A percentile compares a stretch with the other conserved stretches of the same genome.
phyloP scores from a whole-genome alignment of 2,888 invertebrate species.

The Saturnia pavonia region DNA sequence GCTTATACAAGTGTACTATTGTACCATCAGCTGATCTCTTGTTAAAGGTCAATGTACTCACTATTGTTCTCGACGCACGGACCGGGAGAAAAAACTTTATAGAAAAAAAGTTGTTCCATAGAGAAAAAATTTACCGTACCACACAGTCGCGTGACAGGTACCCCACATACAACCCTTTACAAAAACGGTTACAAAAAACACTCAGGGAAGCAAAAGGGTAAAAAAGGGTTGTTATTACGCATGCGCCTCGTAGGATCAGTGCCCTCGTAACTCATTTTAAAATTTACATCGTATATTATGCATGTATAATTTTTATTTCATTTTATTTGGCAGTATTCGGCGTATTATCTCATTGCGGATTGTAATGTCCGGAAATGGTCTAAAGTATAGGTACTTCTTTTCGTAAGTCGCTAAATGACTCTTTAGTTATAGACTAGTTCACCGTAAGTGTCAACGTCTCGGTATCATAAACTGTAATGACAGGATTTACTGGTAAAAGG shows the following conservation, averaged over 20 bases:
- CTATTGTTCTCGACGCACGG: conserved; percentile 58
- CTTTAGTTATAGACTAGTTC: neutral
- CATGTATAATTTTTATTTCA: conserved; percentile 20
- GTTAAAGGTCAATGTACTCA: conserved; percentile 76
- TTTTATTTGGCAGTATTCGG: conserved; percentile 7
- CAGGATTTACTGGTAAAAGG: too few species aligned
- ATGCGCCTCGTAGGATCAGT: conserved; percentile 74
- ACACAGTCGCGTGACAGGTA: conserved; percentile 75
- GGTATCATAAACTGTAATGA: too few species aligned
- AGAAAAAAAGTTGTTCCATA: conserved; percentile 62
- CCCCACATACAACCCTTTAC: conserved; percentile 77
- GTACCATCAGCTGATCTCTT: conserved; percentile 75
- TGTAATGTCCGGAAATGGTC: neutral
- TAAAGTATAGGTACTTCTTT: neutral
- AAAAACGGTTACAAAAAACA: conserved; percentile 78
- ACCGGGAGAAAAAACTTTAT: conserved; percentile 65
- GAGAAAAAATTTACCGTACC: conserved; percentile 77
- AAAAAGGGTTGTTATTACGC: conserved; percentile 80
- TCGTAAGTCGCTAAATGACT: neutral
- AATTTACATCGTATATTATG: conserved; percentile 41
- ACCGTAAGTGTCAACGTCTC: neutral
- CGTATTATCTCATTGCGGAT: neutral
- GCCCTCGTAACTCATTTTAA: conserved; percentile 74
- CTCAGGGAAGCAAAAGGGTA: conserved; percentile 77
- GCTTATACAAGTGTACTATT: conserved; percentile 73